phyloP scores from a whole-genome alignment of 2,797 vertebrate genomes.

The Serranus cabrilla region DNA sequence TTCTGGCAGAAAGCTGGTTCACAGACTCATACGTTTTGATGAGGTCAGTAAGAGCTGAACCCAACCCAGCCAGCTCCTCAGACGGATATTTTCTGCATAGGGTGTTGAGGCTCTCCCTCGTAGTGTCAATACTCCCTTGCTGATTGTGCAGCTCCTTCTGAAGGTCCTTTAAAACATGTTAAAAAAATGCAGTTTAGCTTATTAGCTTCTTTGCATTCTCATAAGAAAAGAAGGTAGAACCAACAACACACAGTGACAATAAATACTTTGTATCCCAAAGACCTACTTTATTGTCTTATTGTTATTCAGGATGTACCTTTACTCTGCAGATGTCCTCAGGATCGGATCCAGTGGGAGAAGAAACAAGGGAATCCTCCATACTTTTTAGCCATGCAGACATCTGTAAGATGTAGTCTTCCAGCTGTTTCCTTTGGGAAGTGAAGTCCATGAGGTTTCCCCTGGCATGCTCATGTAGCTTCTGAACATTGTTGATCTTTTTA shows the following conservation, averaged over 20 bases:
- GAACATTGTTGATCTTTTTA: conserved; percentile 90
- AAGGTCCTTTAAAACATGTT: conserved; percentile 86
- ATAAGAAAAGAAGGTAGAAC: neutral
- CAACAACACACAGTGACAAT: neutral
- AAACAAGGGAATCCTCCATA: conserved; percentile 89
- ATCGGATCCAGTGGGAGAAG: conserved; percentile 83
- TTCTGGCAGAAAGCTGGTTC: conserved; percentile 90
- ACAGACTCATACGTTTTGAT: conserved; percentile 93
- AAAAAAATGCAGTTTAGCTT: neutral
- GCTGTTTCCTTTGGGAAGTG: conserved; percentile 88
- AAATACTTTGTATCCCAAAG: too few relatives aligned
- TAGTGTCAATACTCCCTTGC: conserved; percentile 89
- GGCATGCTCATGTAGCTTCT: conserved; percentile 90
- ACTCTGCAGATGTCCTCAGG: conserved; percentile 92
- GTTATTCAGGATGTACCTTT: conserved; percentile 84
- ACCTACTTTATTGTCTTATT: neutral
- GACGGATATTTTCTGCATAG: conserved; percentile 95
- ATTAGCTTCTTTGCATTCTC: neutral
- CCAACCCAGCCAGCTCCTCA: conserved; percentile 90
- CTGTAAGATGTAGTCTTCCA: conserved; percentile 90
- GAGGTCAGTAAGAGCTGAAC: conserved; percentile 89
- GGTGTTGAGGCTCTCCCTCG: conserved; percentile 91
- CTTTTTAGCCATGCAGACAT: conserved; percentile 89
- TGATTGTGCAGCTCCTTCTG: conserved; percentile 95
- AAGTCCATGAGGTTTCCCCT: conserved; percentile 91